Evolutionary conservation across 2,797 vertebrate genomes (phyloP), one percentile per base, ranked within the genome.

Genomic region (Sebastes paucispinis): DNA sequence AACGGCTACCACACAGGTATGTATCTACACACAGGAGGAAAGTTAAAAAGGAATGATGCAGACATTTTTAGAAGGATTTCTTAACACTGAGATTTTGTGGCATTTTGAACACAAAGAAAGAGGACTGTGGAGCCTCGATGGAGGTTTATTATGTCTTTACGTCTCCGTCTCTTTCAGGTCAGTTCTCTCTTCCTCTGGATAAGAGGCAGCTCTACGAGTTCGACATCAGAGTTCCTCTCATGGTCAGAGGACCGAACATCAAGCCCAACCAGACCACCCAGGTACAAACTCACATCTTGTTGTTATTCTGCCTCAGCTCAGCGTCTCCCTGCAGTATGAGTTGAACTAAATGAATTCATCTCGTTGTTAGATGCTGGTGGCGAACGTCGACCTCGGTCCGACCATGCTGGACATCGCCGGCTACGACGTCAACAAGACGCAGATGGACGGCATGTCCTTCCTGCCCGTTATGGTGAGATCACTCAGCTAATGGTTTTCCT

Each of bases 131-230:
- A 14, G 54, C n/a, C 3, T 57, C 22, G 12, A 0, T n/a, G 9
- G 29, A 25, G 27, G 9, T 16, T n/a, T 58, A 22, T 55, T 55
- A 55, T 2, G 52, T 58, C 24, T 58, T 27, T 55, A 22, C 0
- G 14, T 11, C 27, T 72, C 4, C 39, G 14, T 69, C n/a, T 58
- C 5, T 83, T 57, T 69, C 88, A 99, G 98, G 98, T 70, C 98
- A 99, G 88, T 99, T 99, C 91, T 99, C 98, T 69, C 95, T 99
- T 85, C 98, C 98, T 9, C 92, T 99, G 94, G 98, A 99, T 91
- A 99, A 99, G 91, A 92, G 98, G 55, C 98, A 99, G 89, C 96
- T 99, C 10, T 99, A 99, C 75, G 98, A 99, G 85, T 99, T 99
- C 89, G 98, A 99, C 82, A 99, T 99, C 93, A 96, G 95, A 93